Evolutionary conservation across 2,888 invertebrate genomes (phyloP), one percentile per base, ranked within the genome.

Genomic region (Cryptophagus acutangulus): DNA sequence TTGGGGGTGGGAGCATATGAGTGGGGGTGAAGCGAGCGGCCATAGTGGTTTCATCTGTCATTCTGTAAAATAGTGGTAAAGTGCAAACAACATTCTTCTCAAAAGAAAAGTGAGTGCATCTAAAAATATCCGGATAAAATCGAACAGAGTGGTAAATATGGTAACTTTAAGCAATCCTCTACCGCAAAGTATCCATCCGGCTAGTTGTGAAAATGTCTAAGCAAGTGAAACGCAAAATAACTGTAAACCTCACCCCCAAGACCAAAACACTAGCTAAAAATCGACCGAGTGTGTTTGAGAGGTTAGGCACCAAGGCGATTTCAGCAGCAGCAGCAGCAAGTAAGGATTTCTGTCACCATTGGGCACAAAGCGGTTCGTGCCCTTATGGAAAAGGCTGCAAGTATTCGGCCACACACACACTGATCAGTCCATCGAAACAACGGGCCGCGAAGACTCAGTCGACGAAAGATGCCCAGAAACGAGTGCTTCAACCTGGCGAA

Each of bases 201-300:
- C 45, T 49, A 43, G 43, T 37, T 43, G 50, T 56, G 59, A 74
- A 72, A 67, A 77, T 77, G 77, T 76, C 77, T 72, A 76, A 76
- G 74, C 80, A 78, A 77, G 78, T 79, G 71, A 80, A 82, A 76
- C 79, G 83, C 70, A 84, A 83, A 78, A 82, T 83, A 70, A 81
- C 83, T 67, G 82, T 82, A 69, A 83, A 82, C 71, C 75, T 82
- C 42, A 60, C 61, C 71, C 76, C 79, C 65, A 55, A 51, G 39
- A 50, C 48, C 38, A 82, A 81, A 73, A 77, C 51, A 31, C 71
- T 78, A 68, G 76, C 66, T 55, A 71, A 70, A 59, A 71, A 71
- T 62, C 77, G 85, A 69, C 85, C 84, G 53, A 87, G 86, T 75
- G 87, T 87, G 55, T 87, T 87, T 72, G 87, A 87, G 71, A 78